Base-by-base conservation (phyloP, 2,797 vertebrate species). In the Chanos chanos region DNA sequence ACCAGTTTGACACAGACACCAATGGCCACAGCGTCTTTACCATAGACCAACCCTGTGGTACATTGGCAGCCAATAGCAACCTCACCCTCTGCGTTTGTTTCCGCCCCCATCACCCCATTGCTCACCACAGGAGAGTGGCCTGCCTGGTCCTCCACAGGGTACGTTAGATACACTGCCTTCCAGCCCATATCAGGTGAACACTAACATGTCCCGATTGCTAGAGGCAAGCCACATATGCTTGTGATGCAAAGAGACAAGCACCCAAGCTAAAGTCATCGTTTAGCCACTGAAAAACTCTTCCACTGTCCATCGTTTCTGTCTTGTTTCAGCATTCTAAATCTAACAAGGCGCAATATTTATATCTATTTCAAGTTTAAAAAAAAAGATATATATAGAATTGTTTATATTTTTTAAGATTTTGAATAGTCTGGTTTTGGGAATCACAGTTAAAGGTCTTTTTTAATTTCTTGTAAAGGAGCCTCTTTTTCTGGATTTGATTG, bases 131-230 rank as follows among this genome's bases (percentile, higher is more conserved):
- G 75, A 87, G 89, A 70, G 88, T 94, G 31, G 70, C 79, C 13
- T 99, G 96, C 76, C 89, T 98, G 33, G 63, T 97, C 64, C 88
- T 97, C 53, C 89, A 97, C 69, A 88, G 86, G 90, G 97, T 97
- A 83, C 18, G 81, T 54, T 12, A 7, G 1, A n/a, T 37, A n/a
- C 28, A 21, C 3, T 7, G 49, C 8, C 39, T 40, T 13, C 18
- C 22, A 18, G 27, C 8, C 1, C 1, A 39, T 10, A 10, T 21
- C 0, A 16, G 10, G 36, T 25, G 24, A 15, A 24, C n/a, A 37
- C 10, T 8, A 36, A 22, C 48, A 2, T 22, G n/a, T n/a, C n/a
- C n/a, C n/a, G n/a, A n/a, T n/a, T n/a, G n/a, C n/a, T n/a, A n/a
- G n/a, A n/a, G n/a, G n/a, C n/a, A n/a, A n/a, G n/a, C n/a, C n/a